Evolutionary conservation across 2,888 invertebrate species (phyloP).

Genomic region (Nycteola revayana): DNA sequence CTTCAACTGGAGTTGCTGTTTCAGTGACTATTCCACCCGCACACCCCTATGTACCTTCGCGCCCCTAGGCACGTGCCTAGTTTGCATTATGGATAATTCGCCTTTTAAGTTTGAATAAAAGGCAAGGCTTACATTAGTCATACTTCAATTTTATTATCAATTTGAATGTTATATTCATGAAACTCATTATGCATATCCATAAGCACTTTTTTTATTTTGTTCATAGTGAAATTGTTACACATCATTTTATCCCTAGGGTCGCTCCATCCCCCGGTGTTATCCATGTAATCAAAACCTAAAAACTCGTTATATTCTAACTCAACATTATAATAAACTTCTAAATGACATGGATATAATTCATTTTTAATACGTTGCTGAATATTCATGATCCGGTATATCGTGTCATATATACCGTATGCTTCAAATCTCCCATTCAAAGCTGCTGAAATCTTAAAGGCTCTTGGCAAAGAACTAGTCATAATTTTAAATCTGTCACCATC

Average conservation of each 20-base stretch:
- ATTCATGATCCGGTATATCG: conserved; percentile 28
- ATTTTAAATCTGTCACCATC: conserved; percentile 47
- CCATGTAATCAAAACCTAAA: conserved; percentile 40
- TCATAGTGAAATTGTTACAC: conserved; percentile 46
- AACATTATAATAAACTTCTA: conserved; percentile 45
- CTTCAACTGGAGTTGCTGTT: too few species aligned
- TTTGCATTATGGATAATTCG: too few species aligned
- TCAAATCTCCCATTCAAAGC: conserved; percentile 20
- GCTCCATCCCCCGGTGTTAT: conserved; percentile 50
- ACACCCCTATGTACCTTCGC: too few species aligned
- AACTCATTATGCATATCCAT: conserved; percentile 43
- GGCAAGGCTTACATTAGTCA: too few species aligned
- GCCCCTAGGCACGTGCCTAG: too few species aligned
- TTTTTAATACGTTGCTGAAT: conserved; percentile 25
- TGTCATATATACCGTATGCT: conserved; percentile 30
- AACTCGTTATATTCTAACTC: conserved; percentile 43
- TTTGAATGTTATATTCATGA: conserved; percentile 13
- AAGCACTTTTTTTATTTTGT: conserved; percentile 45
- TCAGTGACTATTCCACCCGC: too few species aligned
- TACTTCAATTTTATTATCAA: background rate
- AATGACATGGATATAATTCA: conserved; percentile 39
- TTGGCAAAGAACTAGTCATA: conserved; percentile 42
- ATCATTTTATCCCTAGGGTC: conserved; percentile 49
- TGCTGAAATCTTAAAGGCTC: conserved; percentile 39
- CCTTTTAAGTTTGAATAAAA: too few species aligned